Evolutionary conservation across 2,888 invertebrate genomes (phyloP).

Genomic region (Seladonia tumulorum): DNA sequence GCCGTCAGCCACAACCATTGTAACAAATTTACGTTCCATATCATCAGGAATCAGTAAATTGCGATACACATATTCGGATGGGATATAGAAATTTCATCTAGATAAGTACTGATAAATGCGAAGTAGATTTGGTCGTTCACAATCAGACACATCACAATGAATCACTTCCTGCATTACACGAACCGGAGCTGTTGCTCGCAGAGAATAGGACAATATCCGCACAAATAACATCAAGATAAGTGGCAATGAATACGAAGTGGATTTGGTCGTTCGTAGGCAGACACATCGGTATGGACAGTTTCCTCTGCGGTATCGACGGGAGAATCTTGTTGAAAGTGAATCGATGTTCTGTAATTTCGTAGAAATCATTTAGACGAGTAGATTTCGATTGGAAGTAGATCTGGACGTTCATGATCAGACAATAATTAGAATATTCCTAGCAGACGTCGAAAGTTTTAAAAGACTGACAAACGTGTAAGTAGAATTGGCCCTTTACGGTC

Average conservation of each 20-base stretch:
- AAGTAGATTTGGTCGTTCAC: neutral
- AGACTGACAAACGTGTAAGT: neutral
- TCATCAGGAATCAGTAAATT: neutral
- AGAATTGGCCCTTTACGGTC: neutral
- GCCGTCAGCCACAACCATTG: neutral
- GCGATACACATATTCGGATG: neutral
- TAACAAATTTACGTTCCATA: neutral
- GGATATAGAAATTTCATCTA: neutral
- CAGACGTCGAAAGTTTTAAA: neutral
- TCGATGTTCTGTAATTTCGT: neutral
- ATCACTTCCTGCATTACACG: neutral
- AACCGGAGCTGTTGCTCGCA: neutral
- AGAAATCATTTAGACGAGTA: neutral
- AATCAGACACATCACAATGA: neutral
- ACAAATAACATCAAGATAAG: neutral
- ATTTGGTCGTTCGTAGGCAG: neutral
- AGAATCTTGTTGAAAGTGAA: neutral
- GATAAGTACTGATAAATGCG: neutral
- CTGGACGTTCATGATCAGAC: neutral
- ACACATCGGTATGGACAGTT: neutral
- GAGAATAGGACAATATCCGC: neutral
- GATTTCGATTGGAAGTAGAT: neutral
- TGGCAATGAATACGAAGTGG: slow-evolving; percentile 1
- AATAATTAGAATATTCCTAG: neutral
- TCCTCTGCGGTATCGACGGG: neutral